Conservation (phyloP, 2,113 vertebrate genomes). For the Eublepharis macularius region DNA sequence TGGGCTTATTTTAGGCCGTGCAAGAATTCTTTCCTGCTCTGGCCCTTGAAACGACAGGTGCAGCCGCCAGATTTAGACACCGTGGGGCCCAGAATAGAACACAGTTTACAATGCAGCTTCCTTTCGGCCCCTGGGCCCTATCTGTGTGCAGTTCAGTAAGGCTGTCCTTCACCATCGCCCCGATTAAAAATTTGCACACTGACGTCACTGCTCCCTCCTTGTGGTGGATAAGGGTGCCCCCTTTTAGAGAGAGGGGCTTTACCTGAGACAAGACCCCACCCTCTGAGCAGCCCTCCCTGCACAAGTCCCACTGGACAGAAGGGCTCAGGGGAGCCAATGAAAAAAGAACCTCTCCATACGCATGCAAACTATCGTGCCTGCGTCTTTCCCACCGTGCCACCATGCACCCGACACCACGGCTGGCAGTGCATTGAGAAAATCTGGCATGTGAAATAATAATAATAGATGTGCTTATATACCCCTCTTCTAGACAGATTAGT, state of each 20-base stretch:
- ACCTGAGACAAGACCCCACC: not conserved
- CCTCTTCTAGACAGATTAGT: no score
- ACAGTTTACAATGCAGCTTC: conserved; percentile 35
- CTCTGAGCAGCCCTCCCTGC: no score
- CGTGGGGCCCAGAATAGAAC: conserved; percentile 52
- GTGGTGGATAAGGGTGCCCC: no score
- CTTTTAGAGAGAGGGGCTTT: not conserved
- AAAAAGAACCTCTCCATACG: no score
- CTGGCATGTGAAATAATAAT: no score
- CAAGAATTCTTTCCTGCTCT: conserved; percentile 63
- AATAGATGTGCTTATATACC: no score
- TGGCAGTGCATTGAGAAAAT: no score
- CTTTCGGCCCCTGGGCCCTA: conserved; percentile 30
- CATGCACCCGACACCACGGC: no score
- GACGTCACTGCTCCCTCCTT: not conserved
- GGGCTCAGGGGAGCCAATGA: no score
- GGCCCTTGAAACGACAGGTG: conserved; percentile 66
- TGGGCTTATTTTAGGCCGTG: conserved; percentile 73
- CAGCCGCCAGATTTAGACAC: conserved; percentile 64
- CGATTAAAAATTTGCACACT: not conserved
- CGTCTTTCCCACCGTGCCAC: no score
- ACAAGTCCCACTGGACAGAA: no score
- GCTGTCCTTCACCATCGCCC: not conserved
- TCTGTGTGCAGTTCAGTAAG: not conserved
- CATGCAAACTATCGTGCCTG: no score